A percentile compares a stretch with the other conserved stretches of the same genome.
Evolutionary conservation across 2,797 vertebrate genomes (phyloP).

Genomic region (Taeniopygia guttata): DNA sequence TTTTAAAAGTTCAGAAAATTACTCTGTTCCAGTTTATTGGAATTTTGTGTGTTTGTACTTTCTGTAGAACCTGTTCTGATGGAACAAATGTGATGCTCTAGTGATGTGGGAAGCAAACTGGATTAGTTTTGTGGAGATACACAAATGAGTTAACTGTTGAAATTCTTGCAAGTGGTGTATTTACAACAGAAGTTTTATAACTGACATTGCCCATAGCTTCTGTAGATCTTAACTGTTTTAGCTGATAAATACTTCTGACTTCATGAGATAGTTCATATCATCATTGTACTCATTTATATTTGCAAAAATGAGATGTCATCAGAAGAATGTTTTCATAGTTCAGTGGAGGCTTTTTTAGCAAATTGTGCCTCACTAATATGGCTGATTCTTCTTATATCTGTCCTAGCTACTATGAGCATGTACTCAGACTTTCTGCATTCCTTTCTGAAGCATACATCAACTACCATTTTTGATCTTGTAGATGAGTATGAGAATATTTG

Average conservation of each 20-base stretch:
- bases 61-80: neutral
- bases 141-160: neutral
- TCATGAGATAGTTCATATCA: neutral
- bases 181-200: neutral
- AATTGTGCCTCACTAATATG: neutral
- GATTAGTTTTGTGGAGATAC: neutral
- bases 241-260: neutral
- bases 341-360: neutral
- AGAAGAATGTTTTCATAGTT: neutral
- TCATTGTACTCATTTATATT: neutral
- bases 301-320: neutral
- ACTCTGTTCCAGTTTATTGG: neutral
- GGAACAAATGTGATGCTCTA: neutral
- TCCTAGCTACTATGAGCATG: constrained; percentile 88
- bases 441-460: constrained; percentile 88
- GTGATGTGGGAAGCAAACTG: neutral
- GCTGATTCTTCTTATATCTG: constrained; percentile 11
- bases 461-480: constrained; percentile 90
- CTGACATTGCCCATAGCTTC: neutral
- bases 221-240: neutral
- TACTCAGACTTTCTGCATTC: constrained; percentile 90
- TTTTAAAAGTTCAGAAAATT: neutral
- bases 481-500: constrained; percentile 91
- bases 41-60: neutral
- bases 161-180: neutral